Evolutionary conservation across 2,888 invertebrate species (phyloP).

Genomic region (Hydriomena furcata): DNA sequence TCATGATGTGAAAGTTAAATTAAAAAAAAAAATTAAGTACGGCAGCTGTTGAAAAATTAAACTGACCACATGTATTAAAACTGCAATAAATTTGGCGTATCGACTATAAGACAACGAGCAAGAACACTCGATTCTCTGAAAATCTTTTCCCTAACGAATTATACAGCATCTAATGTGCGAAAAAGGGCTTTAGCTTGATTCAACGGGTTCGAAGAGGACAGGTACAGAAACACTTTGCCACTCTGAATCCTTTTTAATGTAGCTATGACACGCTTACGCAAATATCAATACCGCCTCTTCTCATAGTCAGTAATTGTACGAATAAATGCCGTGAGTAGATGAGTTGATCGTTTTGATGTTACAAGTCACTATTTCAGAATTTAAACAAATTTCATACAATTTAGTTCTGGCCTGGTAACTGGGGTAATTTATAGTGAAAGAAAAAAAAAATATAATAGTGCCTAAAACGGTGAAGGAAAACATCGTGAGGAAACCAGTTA

Average conservation of each 20-base stretch:
- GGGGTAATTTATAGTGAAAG: too few species aligned
- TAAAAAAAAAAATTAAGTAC: too few species aligned
- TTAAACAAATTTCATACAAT: too few species aligned
- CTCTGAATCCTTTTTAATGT: neutral
- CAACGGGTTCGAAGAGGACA: conserved; percentile 42
- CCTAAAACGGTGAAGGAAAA: too few species aligned
- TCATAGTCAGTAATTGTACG: too few species aligned
- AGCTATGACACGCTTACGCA: neutral
- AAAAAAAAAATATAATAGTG: too few species aligned
- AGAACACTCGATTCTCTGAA: conserved; percentile 36
- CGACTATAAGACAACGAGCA: conserved; percentile 34
- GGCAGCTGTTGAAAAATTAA: conserved; percentile 5
- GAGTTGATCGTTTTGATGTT: too few species aligned
- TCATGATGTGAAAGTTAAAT: too few species aligned
- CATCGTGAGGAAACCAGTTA: too few species aligned
- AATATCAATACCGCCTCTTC: neutral
- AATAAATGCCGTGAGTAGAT: too few species aligned
- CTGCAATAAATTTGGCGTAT: conserved; percentile 29
- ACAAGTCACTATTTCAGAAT: too few species aligned
- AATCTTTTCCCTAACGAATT: conserved; percentile 24
- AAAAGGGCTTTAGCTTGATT: conserved; percentile 18
- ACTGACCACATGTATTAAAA: conserved; percentile 4
- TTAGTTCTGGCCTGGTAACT: too few species aligned
- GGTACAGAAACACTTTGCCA: conserved; percentile 22
- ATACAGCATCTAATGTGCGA: conserved; percentile 26